Evolutionary conservation across 2,797 vertebrate genomes (phyloP).

Genomic region (Sarcoramphus papa): DNA sequence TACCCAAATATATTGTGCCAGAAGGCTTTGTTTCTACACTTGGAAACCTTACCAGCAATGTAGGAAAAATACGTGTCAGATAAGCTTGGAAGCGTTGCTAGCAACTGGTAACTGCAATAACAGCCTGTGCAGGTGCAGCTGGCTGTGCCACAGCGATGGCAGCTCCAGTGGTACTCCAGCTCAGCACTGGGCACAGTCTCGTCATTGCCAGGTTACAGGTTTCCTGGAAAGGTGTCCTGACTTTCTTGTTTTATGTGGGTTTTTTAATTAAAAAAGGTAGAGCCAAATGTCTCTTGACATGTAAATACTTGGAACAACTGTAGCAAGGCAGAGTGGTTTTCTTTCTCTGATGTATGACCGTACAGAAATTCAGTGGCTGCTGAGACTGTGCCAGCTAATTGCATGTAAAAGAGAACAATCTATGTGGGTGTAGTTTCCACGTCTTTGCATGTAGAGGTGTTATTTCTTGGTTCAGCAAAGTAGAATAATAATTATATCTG

Average conservation of each 20-base stretch:
- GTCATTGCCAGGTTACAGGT: neutral
- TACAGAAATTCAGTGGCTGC: neutral
- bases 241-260: neutral
- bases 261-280: neutral
- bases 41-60: neutral
- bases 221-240: neutral
- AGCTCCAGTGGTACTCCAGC: neutral
- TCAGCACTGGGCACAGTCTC: accelerated
- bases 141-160: accelerated
- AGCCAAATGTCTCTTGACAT: neutral
- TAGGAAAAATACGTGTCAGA: neutral
- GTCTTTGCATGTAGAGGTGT: neutral
- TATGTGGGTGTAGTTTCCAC: neutral
- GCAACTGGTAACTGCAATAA: neutral
- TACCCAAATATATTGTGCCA: neutral
- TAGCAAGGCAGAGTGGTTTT: neutral
- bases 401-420: neutral
- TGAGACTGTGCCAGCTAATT: neutral
- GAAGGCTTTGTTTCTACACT: neutral
- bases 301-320: neutral
- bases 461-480: neutral
- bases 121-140: neutral
- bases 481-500: neutral
- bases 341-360: neutral
- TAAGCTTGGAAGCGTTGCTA: neutral